Percentiles rank a stretch among this genome's conserved stretches.
These are phyloP conservation scores for Choristoneura fumiferana DNA, from an alignment of 1,140 invertebrate species.

Conservation along the genomic window DNA sequence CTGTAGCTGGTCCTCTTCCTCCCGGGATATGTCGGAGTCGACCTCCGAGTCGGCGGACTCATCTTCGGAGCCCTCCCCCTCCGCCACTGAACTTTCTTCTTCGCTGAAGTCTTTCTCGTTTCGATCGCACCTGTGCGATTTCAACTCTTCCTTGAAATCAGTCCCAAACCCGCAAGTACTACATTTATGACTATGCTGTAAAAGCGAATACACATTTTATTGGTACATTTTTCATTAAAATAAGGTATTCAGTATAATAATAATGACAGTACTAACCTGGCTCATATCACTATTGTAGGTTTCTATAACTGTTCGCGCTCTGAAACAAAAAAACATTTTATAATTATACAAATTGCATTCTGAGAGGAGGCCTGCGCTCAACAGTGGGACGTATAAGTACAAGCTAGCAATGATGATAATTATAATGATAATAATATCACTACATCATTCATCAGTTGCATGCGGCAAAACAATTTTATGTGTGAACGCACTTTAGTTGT, in stretches of 20 bases:
- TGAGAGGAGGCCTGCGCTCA: too few species aligned
- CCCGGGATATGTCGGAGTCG: constrained; percentile 38
- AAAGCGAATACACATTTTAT: too few species aligned
- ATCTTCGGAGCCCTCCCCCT: constrained; percentile 35
- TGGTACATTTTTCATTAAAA: too few species aligned
- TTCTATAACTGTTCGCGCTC: constrained; percentile 52
- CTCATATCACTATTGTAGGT: constrained; percentile 31
- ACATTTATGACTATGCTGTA: not conserved
- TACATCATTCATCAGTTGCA: too few species aligned
- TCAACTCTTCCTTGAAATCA: constrained; percentile 34
- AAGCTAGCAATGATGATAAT: too few species aligned
- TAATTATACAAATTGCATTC: too few species aligned
- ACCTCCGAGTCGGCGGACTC: constrained; percentile 21
- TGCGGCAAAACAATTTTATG: too few species aligned
- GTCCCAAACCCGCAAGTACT: constrained; percentile 33
- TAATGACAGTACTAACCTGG: constrained; percentile 9
- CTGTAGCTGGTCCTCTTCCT: constrained; percentile 28
- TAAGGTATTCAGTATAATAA: too few species aligned
- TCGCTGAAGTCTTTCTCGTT: constrained; percentile 26
- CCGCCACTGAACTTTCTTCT: constrained; percentile 33
- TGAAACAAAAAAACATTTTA: too few species aligned
- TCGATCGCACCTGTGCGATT: constrained; percentile 30
- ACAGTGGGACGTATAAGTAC: too few species aligned
- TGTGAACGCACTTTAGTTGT: too few species aligned
- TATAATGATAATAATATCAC: too few species aligned